Percentiles rank a stretch among this genome's conserved stretches.
phyloP scores from a whole-genome alignment of 2,113 vertebrate species.

The Corythoichthys haematopterus region DNA sequence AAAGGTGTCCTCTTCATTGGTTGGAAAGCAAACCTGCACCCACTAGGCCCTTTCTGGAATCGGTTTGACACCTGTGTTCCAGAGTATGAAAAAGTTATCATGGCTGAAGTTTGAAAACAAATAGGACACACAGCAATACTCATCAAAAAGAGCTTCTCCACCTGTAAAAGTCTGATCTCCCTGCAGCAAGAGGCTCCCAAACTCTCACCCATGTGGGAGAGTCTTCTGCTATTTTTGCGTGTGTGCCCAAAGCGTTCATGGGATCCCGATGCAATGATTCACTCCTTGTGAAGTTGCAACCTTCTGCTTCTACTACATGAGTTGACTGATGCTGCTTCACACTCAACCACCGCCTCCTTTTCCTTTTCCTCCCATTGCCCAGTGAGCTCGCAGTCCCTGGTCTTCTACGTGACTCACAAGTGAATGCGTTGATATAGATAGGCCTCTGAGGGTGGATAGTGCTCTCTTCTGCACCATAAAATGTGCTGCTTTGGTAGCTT shows the following conservation, averaged over 20 bases:
- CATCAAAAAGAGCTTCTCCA: not conserved
- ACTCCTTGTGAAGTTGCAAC: slow-evolving; percentile 36
- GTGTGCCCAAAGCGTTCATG: slow-evolving; percentile 17
- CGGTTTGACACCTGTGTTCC: too few relatives aligned
- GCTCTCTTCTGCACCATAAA: slow-evolving; percentile 52
- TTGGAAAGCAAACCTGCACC: too few relatives aligned
- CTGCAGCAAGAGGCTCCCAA: slow-evolving; percentile 34
- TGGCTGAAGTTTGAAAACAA: too few relatives aligned
- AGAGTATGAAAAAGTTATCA: too few relatives aligned
- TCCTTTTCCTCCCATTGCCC: slow-evolving; percentile 45
- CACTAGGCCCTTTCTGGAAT: too few relatives aligned
- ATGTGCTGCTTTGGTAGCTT: slow-evolving; percentile 44
- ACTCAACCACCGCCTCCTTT: slow-evolving; percentile 35
- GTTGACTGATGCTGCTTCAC: slow-evolving; percentile 37
- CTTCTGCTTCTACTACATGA: slow-evolving; percentile 23
- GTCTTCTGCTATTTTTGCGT: slow-evolving; percentile 26
- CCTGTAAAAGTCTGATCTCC: slow-evolving; percentile 1
- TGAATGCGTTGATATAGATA: slow-evolving; percentile 47
- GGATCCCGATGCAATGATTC: slow-evolving; percentile 59
- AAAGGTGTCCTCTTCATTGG: too few relatives aligned
- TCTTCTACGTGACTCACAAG: slow-evolving; percentile 56
- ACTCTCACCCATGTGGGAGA: slow-evolving; percentile 42
- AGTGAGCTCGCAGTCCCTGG: slow-evolving; percentile 41
- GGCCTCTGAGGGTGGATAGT: slow-evolving; percentile 58
- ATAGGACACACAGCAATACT: not conserved